A percentile compares a stretch with the other conserved stretches of the same genome.
phyloP scores from a whole-genome alignment of 2,888 invertebrate genomes.

The Diachrysia chrysitis region DNA sequence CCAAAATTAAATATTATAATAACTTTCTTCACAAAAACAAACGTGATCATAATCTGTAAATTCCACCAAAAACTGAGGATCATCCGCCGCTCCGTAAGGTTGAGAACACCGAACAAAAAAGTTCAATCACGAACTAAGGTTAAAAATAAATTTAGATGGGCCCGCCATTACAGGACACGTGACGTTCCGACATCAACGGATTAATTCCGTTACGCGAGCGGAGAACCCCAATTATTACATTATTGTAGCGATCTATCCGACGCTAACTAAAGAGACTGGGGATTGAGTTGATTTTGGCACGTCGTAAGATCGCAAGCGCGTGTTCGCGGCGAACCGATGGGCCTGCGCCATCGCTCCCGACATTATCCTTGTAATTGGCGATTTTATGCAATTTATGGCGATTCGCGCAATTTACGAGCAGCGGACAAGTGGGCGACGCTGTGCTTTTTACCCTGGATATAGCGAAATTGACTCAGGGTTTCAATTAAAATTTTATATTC shows the following conservation, averaged over 20 bases:
- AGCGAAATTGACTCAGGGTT: slow-evolving; percentile 78
- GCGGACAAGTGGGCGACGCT: slow-evolving; percentile 85
- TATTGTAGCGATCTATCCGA: slow-evolving; percentile 63
- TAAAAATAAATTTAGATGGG: slow-evolving; percentile 62
- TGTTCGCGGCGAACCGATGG: slow-evolving; percentile 54
- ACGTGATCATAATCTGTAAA: slow-evolving; percentile 38
- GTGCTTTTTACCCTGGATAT: slow-evolving; percentile 68
- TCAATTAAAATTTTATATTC: slow-evolving; percentile 86
- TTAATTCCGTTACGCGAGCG: slow-evolving; percentile 68
- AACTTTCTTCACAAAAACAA: slow-evolving; percentile 21
- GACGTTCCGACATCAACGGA: slow-evolving; percentile 62
- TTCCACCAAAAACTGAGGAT: slow-evolving; percentile 40
- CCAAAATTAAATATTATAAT: not conserved
- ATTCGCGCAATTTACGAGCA: slow-evolving; percentile 86
- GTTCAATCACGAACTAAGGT: slow-evolving; percentile 55
- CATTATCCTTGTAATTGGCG: slow-evolving; percentile 86
- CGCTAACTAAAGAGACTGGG: slow-evolving; percentile 67
- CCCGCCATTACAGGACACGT: slow-evolving; percentile 67
- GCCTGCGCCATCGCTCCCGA: slow-evolving; percentile 71
- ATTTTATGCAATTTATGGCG: slow-evolving; percentile 88
- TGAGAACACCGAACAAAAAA: slow-evolving; percentile 50
- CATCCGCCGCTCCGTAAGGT: slow-evolving; percentile 21
- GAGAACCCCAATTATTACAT: slow-evolving; percentile 66
- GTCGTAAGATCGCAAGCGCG: slow-evolving; percentile 61
- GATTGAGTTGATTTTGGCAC: slow-evolving; percentile 77